Conservation (phyloP, 2,113 vertebrate genomes). For the Sander vitreus region DNA sequence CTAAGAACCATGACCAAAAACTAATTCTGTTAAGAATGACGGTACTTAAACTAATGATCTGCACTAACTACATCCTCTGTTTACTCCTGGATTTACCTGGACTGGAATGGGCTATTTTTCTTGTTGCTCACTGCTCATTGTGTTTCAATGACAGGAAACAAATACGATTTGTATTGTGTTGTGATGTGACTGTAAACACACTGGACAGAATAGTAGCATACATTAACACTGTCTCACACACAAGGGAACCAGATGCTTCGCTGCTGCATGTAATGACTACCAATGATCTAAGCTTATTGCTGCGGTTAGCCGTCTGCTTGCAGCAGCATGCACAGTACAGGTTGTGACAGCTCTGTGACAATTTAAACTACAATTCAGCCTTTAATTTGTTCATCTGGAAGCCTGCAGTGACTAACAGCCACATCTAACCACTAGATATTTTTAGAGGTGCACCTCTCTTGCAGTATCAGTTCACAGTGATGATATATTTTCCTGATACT, state of each 20-base stretch:
- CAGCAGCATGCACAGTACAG: conserved; percentile 51
- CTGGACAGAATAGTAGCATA: conserved; percentile 28
- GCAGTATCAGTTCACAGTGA: background rate
- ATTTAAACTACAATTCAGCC: conserved; percentile 1
- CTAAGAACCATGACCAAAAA: conserved; percentile 24
- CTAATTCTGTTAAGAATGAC: conserved; percentile 24
- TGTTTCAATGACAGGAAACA: conserved; percentile 22
- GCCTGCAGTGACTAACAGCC: conserved; percentile 11
- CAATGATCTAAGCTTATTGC: conserved; percentile 24
- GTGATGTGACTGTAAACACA: conserved; percentile 13
- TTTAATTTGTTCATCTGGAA: background rate
- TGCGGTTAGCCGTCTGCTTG: conserved; percentile 35
- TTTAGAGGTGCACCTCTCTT: conserved; percentile 31
- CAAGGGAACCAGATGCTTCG: conserved; percentile 49
- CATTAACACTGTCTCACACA: conserved; percentile 48
- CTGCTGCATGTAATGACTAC: conserved; percentile 50
- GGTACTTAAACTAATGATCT: conserved; percentile 41
- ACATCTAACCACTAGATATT: conserved; percentile 24
- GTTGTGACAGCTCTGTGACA: conserved; percentile 16
- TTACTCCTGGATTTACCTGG: background rate
- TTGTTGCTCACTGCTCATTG: conserved; percentile 9
- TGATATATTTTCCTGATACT: background rate
- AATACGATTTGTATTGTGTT: background rate
- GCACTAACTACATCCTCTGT: conserved; percentile 50
- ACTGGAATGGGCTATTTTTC: conserved; percentile 19